These are phyloP conservation scores for Tetramorium alpestre DNA, from an alignment of 1,140 invertebrate species.

Conservation along the genomic window DNA sequence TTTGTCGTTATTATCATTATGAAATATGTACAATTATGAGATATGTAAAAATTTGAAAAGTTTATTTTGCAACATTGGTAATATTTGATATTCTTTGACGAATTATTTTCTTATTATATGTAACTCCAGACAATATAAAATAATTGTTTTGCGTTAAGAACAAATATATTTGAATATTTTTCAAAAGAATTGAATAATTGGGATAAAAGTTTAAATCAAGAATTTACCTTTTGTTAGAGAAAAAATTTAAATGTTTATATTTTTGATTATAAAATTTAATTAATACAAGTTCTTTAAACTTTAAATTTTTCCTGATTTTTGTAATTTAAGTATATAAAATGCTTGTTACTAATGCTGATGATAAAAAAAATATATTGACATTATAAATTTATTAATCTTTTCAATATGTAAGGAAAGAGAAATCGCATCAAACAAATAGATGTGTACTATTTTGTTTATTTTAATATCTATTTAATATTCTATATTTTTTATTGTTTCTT, in stretches of 20 bases:
- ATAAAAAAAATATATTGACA: neutral
- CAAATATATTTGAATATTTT: neutral
- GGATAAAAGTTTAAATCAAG: neutral
- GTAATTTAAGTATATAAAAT: neutral
- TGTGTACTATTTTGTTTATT: neutral
- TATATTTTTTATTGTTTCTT: too few relatives aligned
- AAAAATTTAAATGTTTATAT: neutral
- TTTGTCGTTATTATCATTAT: neutral
- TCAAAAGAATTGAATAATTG: neutral
- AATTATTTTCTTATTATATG: neutral
- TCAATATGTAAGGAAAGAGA: neutral
- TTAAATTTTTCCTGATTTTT: neutral
- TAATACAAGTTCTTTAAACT: neutral
- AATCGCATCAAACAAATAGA: neutral
- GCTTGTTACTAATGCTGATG: neutral
- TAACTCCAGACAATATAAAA: neutral
- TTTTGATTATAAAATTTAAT: neutral
- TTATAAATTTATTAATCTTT: neutral
- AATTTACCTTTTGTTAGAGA: neutral
- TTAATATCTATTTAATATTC: neutral
- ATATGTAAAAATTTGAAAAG: neutral
- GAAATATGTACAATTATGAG: neutral
- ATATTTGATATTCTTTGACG: neutral
- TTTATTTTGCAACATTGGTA: neutral
- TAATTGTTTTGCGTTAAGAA: neutral